phyloP scores from a whole-genome alignment of 2,113 vertebrate species.

The Holacanthus passer region DNA sequence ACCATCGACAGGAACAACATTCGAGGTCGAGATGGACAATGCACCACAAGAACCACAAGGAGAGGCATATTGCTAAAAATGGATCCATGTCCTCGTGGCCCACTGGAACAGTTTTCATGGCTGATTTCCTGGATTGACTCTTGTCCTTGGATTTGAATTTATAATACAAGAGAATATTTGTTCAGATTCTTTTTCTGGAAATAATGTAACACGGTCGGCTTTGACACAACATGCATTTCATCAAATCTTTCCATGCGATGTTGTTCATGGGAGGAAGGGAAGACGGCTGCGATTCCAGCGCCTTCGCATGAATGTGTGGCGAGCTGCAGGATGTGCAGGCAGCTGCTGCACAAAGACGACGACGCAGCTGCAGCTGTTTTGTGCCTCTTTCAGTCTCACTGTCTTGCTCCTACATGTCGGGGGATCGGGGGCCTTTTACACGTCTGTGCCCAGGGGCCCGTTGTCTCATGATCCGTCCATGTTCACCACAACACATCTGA shows the following conservation, averaged over 20 bases:
- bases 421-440: no score
- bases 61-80: conserved; percentile 75
- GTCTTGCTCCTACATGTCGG: not conserved
- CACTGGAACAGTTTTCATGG: conserved; percentile 21
- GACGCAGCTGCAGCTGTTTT: not conserved
- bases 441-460: no score
- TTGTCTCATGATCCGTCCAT: not conserved
- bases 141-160: conserved; percentile 43
- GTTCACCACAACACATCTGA: not conserved
- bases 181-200: not conserved
- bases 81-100: not conserved
- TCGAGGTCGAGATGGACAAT: conserved; percentile 51
- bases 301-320: conserved; percentile 25
- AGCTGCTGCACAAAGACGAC: not conserved
- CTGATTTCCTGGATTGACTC: conserved; percentile 1
- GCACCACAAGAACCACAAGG: conserved; percentile 63
- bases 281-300: not conserved
- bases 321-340: conserved; percentile 4
- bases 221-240: conserved; percentile 36
- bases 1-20: conserved; percentile 41
- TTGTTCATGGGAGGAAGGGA: conserved; percentile 10
- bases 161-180: conserved; percentile 37
- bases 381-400: not conserved
- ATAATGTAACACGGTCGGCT: conserved; percentile 35
- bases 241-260: conserved; percentile 32